Conservation (phyloP, 2,797 vertebrate genomes). For the Sebastes iracundus region DNA sequence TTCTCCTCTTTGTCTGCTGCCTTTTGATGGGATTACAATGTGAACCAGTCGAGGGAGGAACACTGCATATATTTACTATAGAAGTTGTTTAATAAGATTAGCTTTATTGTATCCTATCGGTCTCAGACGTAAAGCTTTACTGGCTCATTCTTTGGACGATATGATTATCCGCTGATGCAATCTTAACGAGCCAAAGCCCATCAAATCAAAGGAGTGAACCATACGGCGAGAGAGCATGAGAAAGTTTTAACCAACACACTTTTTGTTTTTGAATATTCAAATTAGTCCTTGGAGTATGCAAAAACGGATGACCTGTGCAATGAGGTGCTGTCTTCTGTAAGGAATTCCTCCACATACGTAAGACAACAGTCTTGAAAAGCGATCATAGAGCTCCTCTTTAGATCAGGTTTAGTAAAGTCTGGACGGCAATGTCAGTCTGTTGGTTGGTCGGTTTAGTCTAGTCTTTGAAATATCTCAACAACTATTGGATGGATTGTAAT, state of each 20-base stretch:
- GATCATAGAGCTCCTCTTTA: background rate
- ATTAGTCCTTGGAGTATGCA: conserved; percentile 21
- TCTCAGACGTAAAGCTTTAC: conserved; percentile 42
- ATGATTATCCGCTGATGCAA: conserved; percentile 50
- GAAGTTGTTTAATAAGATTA: conserved; percentile 70
- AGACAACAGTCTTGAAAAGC: background rate
- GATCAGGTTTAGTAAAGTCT: background rate
- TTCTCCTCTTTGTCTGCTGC: conserved; percentile 48
- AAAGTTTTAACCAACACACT: conserved; percentile 19
- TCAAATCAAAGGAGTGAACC: conserved; percentile 33
- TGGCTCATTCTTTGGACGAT: conserved; percentile 34
- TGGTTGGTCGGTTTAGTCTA: background rate
- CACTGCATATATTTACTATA: conserved; percentile 65
- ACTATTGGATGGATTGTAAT: background rate
- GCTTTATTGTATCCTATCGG: conserved; percentile 52
- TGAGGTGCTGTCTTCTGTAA: background rate
- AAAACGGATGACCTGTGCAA: conserved; percentile 2
- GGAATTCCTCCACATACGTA: background rate
- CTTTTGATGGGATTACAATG: conserved; percentile 59
- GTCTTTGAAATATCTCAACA: background rate
- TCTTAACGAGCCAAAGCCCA: conserved; percentile 41
- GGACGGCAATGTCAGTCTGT: accelerated
- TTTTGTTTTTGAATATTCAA: conserved; percentile 57
- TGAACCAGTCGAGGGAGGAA: conserved; percentile 39
- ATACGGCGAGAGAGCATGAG: conserved; percentile 53